phyloP scores from a whole-genome alignment of 30 jellyfish, hydroid and myxozoan genomes.

The Clytia hemisphaerica region DNA sequence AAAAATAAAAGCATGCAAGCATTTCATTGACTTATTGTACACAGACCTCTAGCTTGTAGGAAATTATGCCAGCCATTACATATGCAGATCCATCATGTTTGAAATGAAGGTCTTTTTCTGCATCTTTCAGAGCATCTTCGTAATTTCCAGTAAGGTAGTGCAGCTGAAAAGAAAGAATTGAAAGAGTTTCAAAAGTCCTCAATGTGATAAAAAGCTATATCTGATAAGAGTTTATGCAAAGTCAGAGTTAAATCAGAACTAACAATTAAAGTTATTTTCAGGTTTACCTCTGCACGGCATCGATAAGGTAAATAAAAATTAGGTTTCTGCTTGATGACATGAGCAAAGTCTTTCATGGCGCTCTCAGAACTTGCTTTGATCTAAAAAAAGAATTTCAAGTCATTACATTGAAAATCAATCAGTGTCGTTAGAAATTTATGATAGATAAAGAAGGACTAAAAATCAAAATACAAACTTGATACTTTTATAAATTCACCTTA shows the following conservation, averaged over 20 bases:
- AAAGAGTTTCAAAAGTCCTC: constrained; percentile 5
- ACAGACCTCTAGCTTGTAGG: constrained; percentile 70
- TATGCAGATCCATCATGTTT: constrained; percentile 75
- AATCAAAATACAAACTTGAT: background rate
- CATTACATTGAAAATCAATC: background rate
- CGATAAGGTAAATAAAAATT: constrained; percentile 28
- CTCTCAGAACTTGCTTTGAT: constrained; percentile 38
- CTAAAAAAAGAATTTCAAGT: background rate
- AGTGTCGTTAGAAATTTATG: too few relatives aligned
- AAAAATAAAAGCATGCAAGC: background rate
- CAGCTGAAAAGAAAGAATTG: constrained; percentile 29
- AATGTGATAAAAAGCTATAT: too few relatives aligned
- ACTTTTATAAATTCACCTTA: constrained; percentile 24
- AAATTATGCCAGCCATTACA: constrained; percentile 78
- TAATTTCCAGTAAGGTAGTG: constrained; percentile 62
- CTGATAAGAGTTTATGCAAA: too few relatives aligned
- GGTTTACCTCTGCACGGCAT: constrained; percentile 55
- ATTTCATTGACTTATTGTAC: background rate
- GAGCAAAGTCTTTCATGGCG: constrained; percentile 51
- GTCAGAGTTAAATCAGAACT: too few relatives aligned
- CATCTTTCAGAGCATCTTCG: constrained; percentile 62
- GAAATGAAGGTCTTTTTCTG: constrained; percentile 54
- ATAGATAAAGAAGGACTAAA: too few relatives aligned
- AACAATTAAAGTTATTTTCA: too few relatives aligned
- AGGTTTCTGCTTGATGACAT: constrained; percentile 25